A percentile compares a stretch with the other conserved stretches of the same genome.
Evolutionary conservation across 2,113 vertebrate genomes (phyloP).

Genomic region (Falco punctatus): DNA sequence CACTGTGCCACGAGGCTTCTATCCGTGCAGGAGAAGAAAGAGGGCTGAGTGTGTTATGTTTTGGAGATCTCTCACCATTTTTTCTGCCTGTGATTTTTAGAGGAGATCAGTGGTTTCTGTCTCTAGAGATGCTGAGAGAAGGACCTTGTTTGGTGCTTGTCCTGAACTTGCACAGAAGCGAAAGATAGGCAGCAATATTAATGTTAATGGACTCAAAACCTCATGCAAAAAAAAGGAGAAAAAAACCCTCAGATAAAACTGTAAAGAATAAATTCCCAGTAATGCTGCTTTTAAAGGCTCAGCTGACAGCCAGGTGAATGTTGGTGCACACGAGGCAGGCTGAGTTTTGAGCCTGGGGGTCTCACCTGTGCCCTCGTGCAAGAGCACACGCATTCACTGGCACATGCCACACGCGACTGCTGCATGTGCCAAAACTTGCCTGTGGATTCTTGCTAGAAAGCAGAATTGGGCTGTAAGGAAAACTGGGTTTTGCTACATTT

Average conservation of each 20-base stretch:
- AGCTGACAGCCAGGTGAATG: not conserved
- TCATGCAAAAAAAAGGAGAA: not conserved
- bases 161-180: not conserved
- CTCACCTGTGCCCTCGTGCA: not conserved
- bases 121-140: not conserved
- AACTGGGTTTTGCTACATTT: not conserved
- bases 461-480: not conserved
- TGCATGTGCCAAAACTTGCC: fast-evolving
- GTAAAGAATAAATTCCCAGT: not conserved
- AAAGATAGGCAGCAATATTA: not conserved
- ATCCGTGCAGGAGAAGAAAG: not conserved
- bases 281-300: not conserved
- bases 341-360: not conserved
- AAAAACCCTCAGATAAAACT: not conserved
- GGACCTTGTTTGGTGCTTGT: not conserved
- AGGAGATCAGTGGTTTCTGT: not conserved
- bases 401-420: fast-evolving
- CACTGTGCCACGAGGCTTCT: not conserved
- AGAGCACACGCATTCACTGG: not conserved
- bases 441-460: not conserved
- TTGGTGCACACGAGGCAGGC: fast-evolving
- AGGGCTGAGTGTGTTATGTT: not conserved
- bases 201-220: not conserved
- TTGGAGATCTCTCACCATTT: not conserved
- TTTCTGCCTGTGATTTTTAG: not conserved